phyloP scores from a whole-genome alignment of 2,113 vertebrate species.

The Tetrao urogallus region DNA sequence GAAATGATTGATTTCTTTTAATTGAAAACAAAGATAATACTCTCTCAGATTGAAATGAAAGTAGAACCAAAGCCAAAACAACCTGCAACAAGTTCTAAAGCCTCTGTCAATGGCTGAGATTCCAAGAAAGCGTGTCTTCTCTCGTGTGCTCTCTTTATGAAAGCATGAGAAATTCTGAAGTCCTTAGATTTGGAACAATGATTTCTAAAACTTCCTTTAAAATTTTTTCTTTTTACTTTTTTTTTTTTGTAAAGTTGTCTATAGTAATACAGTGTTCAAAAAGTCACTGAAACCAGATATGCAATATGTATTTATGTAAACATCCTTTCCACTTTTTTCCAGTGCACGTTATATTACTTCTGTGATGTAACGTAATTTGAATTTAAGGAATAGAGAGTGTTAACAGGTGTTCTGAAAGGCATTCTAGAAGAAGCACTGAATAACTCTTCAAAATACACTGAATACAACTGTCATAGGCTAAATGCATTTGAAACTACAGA shows the following conservation, averaged over 20 bases:
- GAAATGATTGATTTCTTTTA: not conserved
- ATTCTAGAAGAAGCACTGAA: not conserved
- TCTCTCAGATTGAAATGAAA: not conserved
- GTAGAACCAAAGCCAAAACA: not conserved
- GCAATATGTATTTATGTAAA: not conserved
- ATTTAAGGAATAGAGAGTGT: not conserved
- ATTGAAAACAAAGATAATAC: not conserved
- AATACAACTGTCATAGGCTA: not conserved
- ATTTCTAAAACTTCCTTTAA: not conserved
- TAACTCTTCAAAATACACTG: not conserved
- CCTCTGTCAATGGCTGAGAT: not conserved
- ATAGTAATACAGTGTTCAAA: not conserved
- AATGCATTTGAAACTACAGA: not conserved
- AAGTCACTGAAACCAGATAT: not conserved
- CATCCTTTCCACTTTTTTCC: not conserved
- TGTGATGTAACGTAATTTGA: not conserved
- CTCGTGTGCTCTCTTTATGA: not conserved
- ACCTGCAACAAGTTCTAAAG: not conserved
- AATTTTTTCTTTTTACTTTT: not conserved
- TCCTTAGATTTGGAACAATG: not conserved
- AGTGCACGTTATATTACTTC: not conserved
- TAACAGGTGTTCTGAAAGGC: not conserved
- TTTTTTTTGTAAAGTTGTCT: not conserved
- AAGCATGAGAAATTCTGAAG: not conserved
- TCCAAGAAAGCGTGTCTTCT: not conserved